Conservation (phyloP, 2,113 vertebrate genomes). For the Chaetorhynchus papuensis region DNA sequence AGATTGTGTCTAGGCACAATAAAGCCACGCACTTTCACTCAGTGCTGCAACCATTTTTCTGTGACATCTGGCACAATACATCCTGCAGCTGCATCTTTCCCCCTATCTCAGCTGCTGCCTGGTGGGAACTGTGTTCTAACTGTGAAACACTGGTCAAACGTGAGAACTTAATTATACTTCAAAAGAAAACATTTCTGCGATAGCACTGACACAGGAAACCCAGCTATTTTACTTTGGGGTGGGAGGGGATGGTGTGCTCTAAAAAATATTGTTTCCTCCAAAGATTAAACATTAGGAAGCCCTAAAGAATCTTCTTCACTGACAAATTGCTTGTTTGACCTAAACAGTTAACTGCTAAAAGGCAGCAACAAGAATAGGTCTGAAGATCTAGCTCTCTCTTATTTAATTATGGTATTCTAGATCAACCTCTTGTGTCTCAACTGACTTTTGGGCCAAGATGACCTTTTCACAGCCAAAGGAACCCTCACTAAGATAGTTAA, state of each 20-base stretch:
- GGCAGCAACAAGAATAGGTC: background rate
- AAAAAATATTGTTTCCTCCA: background rate
- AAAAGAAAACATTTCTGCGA: background rate
- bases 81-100: background rate
- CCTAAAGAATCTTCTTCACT: background rate
- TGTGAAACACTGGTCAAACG: background rate
- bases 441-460: background rate
- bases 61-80: background rate
- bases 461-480: slow-evolving; percentile 12
- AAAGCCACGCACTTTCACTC: background rate
- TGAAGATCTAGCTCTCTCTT: background rate
- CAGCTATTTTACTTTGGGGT: background rate
- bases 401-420: background rate
- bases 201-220: background rate
- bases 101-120: background rate
- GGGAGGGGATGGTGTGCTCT: background rate
- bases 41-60: background rate
- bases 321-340: slow-evolving; percentile 13
- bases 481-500: background rate
- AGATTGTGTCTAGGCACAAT: background rate
- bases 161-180: background rate
- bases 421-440: background rate
- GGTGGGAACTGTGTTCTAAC: background rate
- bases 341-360: background rate
- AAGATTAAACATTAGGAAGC: background rate